Percentiles rank a stretch among this genome's conserved stretches.
Evolutionary conservation across 2,113 vertebrate species (phyloP).

Genomic region (Eclectus roratus): DNA sequence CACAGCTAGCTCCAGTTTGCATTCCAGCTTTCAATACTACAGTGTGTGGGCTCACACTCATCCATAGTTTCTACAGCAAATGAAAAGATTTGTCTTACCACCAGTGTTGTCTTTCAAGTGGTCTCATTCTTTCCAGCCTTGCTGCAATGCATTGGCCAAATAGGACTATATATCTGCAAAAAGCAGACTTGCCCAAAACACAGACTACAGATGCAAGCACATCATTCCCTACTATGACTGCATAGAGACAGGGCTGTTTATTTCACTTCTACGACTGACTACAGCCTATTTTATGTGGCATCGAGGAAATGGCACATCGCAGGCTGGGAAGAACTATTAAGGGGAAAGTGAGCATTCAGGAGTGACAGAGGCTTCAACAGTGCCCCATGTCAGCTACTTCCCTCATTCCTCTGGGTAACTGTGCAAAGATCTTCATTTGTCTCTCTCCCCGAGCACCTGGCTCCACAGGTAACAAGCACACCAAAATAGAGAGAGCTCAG

Average conservation of each 20-base stretch:
- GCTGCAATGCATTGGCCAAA: accelerated
- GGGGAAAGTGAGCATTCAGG: background rate
- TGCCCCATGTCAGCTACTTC: accelerated
- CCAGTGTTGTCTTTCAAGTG: background rate
- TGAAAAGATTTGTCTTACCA: background rate
- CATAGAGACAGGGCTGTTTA: accelerated
- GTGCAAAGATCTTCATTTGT: background rate
- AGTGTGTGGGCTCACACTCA: too few relatives aligned
- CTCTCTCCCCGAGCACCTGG: accelerated
- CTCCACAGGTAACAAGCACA: background rate
- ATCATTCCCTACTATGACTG: accelerated
- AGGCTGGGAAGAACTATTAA: background rate
- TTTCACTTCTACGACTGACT: background rate
- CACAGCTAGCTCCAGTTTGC: background rate
- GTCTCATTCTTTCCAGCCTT: background rate
- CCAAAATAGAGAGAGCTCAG: too few relatives aligned
- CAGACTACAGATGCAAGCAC: background rate
- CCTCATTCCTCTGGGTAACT: background rate
- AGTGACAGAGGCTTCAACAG: background rate
- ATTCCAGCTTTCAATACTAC: background rate
- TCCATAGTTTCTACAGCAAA: background rate
- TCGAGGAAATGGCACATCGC: accelerated
- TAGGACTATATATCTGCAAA: accelerated
- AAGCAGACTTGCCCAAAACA: background rate
- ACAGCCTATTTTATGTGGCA: accelerated